These are phyloP conservation scores for Meteorus colon DNA, from an alignment of 2,888 invertebrate genomes.

Conservation along the genomic window DNA sequence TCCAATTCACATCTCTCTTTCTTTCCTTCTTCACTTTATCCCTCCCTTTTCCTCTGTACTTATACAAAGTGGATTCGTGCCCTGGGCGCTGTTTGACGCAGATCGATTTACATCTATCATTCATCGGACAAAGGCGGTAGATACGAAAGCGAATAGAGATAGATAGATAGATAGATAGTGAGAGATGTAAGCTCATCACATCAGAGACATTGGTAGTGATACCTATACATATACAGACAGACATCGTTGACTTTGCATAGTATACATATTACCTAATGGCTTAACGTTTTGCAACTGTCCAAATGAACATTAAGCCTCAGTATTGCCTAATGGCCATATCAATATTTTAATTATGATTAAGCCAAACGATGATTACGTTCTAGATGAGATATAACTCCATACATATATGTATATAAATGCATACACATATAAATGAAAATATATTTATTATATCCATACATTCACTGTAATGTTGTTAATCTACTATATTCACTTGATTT, in stretches of 20 bases:
- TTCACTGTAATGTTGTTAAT: neutral
- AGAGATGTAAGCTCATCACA: neutral
- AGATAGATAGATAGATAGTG: neutral
- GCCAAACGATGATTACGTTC: neutral
- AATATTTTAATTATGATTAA: slow-evolving; percentile 43
- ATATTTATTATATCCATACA: too few species aligned
- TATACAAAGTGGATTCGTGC: slow-evolving; percentile 34
- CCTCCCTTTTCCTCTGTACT: neutral
- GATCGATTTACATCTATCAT: slow-evolving; percentile 38
- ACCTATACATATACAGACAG: neutral
- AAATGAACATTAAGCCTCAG: slow-evolving; percentile 15
- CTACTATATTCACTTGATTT: neutral
- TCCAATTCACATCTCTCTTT: slow-evolving; percentile 13
- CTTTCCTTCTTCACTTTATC: neutral
- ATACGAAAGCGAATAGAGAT: neutral
- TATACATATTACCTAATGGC: slow-evolving; percentile 27
- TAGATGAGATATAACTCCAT: neutral
- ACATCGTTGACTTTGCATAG: neutral
- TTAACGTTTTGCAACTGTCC: slow-evolving; percentile 33
- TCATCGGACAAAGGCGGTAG: slow-evolving; percentile 23
- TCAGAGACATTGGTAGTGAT: neutral
- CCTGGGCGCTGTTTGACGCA: slow-evolving; percentile 15
- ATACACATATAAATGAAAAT: neutral
- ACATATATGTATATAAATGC: neutral
- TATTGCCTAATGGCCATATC: slow-evolving; percentile 35